These are phyloP conservation scores for Euura saliciscinereae DNA, from an alignment of 1,140 invertebrate species.

Conservation along the genomic window DNA sequence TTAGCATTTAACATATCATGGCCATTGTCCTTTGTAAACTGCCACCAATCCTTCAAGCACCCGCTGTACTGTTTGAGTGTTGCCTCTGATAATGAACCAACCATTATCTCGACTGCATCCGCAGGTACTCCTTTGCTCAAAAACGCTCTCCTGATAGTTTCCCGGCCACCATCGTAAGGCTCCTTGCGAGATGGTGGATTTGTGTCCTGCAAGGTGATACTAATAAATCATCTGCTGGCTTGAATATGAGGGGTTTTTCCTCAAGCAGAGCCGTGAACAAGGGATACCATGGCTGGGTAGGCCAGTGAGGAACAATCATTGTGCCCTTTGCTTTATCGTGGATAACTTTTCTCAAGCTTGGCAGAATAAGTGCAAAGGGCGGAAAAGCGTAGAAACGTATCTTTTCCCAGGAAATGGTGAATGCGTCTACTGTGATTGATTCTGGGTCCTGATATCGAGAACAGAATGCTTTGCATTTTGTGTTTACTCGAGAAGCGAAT, in stretches of 20 bases:
- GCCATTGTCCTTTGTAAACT: background rate
- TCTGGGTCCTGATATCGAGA: conserved; percentile 30
- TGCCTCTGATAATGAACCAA: conserved; percentile 31
- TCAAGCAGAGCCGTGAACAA: conserved; percentile 11
- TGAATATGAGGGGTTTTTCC: conserved; percentile 11
- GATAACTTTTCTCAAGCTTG: conserved; percentile 21
- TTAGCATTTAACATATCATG: background rate
- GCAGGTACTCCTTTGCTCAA: conserved; percentile 13
- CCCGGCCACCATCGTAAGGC: conserved; percentile 33
- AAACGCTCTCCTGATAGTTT: conserved; percentile 34
- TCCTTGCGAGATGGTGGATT: background rate
- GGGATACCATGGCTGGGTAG: conserved; percentile 21
- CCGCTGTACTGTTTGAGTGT: conserved; percentile 29
- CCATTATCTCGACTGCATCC: conserved; percentile 29
- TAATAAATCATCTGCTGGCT: conserved; percentile 18
- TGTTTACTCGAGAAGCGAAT: conserved; percentile 23
- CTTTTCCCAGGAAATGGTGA: conserved; percentile 19
- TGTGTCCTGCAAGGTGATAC: conserved; percentile 13
- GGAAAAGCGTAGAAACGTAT: conserved; percentile 23
- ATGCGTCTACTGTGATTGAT: conserved; percentile 17
- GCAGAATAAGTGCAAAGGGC: conserved; percentile 22
- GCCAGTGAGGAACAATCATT: conserved; percentile 18
- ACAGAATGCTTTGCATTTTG: conserved; percentile 19
- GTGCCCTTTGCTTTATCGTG: conserved; percentile 19
- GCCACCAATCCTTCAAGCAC: background rate